These are phyloP conservation scores for Unio pictorum DNA, from an alignment of 2,888 invertebrate species.

Conservation along the genomic window DNA sequence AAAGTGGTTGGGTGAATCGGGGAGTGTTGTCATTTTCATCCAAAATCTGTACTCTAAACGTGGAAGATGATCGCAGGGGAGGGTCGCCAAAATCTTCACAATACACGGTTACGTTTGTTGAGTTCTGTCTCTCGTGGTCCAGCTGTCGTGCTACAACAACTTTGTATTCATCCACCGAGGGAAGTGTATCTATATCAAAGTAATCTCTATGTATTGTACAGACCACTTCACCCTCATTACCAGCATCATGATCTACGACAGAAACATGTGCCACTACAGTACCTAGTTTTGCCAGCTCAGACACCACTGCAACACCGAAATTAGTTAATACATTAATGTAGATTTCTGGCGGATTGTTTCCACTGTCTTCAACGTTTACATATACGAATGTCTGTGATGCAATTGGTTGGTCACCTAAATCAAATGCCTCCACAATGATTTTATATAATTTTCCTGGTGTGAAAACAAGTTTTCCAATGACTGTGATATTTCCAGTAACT, in stretches of 20 bases:
- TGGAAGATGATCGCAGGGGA: conserved; percentile 23
- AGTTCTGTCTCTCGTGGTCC: conserved; percentile 52
- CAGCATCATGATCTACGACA: conserved; percentile 56
- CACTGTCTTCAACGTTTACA: conserved; percentile 83
- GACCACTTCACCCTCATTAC: conserved; percentile 70
- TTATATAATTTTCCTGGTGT: conserved; percentile 41
- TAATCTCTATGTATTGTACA: conserved; percentile 39
- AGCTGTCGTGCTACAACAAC: conserved; percentile 71
- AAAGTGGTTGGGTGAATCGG: conserved; percentile 76
- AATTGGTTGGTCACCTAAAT: conserved; percentile 44
- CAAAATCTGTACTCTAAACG: conserved; percentile 73
- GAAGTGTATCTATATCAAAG: conserved; percentile 51
- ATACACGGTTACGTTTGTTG: conserved; percentile 72
- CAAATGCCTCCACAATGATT: conserved; percentile 57
- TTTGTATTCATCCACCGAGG: conserved; percentile 57
- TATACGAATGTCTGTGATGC: conserved; percentile 49
- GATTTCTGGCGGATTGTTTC: conserved; percentile 90
- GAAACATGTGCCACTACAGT: conserved; percentile 56
- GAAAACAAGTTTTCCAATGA: conserved; percentile 44
- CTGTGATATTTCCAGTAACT: conserved; percentile 48
- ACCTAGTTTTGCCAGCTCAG: conserved; percentile 53
- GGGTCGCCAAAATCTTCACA: conserved; percentile 74
- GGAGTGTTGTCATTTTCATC: conserved; percentile 96
- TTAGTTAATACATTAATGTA: conserved; percentile 49
- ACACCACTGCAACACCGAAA: conserved; percentile 34